Conservation (phyloP, 1,140 invertebrate species). For the Brachionus plicatilis region DNA sequence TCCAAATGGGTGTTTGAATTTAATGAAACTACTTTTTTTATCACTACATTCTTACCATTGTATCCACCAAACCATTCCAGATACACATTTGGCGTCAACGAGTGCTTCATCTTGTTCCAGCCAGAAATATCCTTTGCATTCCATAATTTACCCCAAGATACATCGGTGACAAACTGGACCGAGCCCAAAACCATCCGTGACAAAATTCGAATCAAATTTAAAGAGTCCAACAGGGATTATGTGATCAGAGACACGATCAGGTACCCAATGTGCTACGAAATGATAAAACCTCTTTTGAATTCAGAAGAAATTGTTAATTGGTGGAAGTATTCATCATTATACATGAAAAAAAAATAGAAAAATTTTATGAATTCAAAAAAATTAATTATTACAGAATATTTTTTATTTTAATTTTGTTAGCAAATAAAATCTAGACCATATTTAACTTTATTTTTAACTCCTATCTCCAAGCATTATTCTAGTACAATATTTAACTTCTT, state of each 20-base stretch:
- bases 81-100: conserved; percentile 45
- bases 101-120: conserved; percentile 49
- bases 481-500: background rate
- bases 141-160: conserved; percentile 49
- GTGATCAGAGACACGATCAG: conserved; percentile 43
- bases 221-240: conserved; percentile 47
- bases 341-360: background rate
- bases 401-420: background rate
- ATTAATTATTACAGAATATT: background rate
- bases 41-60: conserved; percentile 52
- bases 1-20: conserved; percentile 47
- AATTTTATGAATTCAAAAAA: background rate
- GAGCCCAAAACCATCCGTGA: conserved; percentile 47
- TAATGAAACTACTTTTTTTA: conserved; percentile 50
- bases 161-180: conserved; percentile 48
- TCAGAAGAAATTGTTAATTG: background rate
- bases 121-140: conserved; percentile 52
- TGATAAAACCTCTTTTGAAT: conserved; percentile 44
- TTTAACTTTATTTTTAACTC: background rate
- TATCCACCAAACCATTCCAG: conserved; percentile 48
- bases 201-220: conserved; percentile 48
- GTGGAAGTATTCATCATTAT: background rate
- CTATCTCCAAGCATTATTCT: background rate
- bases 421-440: background rate
- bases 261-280: conserved; percentile 49